phyloP scores from a whole-genome alignment of 2,888 invertebrate species.

The Tridacna crocea region DNA sequence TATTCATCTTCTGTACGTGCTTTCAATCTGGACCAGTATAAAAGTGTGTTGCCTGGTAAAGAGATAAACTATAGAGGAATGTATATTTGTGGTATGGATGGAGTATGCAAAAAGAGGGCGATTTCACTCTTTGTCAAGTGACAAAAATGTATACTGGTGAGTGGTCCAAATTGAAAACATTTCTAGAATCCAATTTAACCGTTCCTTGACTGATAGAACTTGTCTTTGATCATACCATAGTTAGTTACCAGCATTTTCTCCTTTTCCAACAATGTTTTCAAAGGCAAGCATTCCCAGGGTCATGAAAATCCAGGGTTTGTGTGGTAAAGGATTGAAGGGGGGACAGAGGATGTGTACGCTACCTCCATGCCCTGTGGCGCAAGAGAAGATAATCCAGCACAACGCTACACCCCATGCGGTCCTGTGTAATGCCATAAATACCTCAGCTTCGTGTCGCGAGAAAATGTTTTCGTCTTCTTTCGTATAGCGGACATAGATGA shows the following conservation, averaged over 20 bases:
- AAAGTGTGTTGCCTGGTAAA: neutral
- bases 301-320: neutral
- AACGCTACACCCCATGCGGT: conserved; percentile 85
- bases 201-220: no score
- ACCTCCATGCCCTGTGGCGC: conserved; percentile 85
- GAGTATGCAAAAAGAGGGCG: no score
- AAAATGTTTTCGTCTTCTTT: conserved; percentile 69
- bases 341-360: neutral
- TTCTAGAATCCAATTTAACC: no score
- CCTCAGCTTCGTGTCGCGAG: conserved; percentile 67
- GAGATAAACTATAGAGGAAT: no score
- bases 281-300: no score
- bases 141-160: neutral
- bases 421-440: conserved; percentile 84
- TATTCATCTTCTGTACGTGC: no score
- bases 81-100: no score
- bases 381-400: conserved; percentile 86
- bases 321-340: no score
- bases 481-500: conserved; percentile 80
- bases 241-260: neutral
- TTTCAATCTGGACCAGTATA: no score
- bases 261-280: neutral
- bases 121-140: neutral
- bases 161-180: neutral
- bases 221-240: no score